Evolutionary conservation across 2,888 invertebrate species (phyloP), one percentile per base, ranked within the genome.

Genomic region (Oxytorus armatus): DNA sequence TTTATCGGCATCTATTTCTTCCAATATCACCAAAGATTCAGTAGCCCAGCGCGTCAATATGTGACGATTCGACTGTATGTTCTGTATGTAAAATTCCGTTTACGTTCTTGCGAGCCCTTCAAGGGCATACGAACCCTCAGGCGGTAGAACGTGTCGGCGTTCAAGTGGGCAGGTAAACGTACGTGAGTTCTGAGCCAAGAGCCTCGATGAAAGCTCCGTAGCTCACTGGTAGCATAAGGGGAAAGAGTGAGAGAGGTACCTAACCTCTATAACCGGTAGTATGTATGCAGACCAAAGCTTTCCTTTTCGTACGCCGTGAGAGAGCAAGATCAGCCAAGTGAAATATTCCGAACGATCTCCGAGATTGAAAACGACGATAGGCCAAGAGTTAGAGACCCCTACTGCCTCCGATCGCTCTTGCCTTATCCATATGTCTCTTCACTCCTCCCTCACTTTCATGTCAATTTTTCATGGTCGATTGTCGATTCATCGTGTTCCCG

Each of bases 301-400:
- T 70, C 49, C 65, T 65, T 70, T 75, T 57, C 75, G 72, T 42
- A 61, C 44, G 68, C 63, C 14, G n/a, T 39, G 49, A 63, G 49
- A 65, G 57, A 75, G 69, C 25, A 65, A 65, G 79, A 69, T 79
- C 69, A 75, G 55, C 57, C 51, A 39, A 69, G 79, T 69, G 79
- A 79, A 79, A 79, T 79, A 79, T 79, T 57, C 57, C 42, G 14
- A 23, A 57, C 66, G 75, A 79, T 79, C 69, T 69, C 42, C 14
- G 69, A 75, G 79, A 79, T 79, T 79, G 79, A 79, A 75, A 79
- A 75, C 75, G 75, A 69, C 74, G 75, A 75, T 79, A 70, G 75
- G 39, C 63, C 63, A 55, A 47, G 53, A 68, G 47, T 51, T 14
- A 23, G n/a, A 16, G 36, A 72, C 18, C 57, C 63, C 69, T 57